Conservation (phyloP, 1,140 invertebrate species). For the Riptortus pedestris region DNA sequence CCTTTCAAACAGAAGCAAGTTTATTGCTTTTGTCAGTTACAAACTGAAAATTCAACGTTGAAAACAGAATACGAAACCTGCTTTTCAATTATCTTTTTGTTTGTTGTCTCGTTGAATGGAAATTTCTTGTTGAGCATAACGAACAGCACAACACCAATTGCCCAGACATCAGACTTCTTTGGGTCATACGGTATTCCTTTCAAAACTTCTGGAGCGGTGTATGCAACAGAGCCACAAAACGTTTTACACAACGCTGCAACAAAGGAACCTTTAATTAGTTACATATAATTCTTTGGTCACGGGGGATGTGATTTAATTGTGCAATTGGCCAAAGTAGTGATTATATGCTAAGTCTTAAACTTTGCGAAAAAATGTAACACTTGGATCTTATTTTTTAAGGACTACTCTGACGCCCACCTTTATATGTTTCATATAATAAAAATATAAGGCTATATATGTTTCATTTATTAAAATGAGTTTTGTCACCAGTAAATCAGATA, state of each 20-base stretch:
- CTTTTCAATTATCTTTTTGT: neutral
- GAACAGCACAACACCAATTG: slow-evolving; percentile 54
- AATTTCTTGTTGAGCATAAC: slow-evolving; percentile 66
- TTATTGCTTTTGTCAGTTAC: neutral
- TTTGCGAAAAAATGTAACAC: too few species aligned
- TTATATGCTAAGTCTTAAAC: too few species aligned
- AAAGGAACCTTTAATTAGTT: slow-evolving; percentile 58
- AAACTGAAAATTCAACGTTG: neutral
- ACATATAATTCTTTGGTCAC: slow-evolving; percentile 49
- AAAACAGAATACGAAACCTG: neutral
- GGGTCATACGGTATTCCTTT: slow-evolving; percentile 52
- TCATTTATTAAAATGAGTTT: too few species aligned
- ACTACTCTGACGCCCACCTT: too few species aligned
- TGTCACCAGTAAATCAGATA: too few species aligned
- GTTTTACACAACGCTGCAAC: slow-evolving; percentile 27
- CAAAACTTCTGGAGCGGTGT: slow-evolving; percentile 58
- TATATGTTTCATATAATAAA: too few species aligned
- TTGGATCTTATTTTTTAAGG: too few species aligned
- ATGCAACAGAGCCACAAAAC: slow-evolving; percentile 55
- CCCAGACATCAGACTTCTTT: slow-evolving; percentile 56
- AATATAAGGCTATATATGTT: too few species aligned
- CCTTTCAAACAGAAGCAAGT: neutral
- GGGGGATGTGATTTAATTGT: slow-evolving; percentile 35
- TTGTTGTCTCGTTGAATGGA: slow-evolving; percentile 47
- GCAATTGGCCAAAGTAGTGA: too few species aligned